phyloP scores from a whole-genome alignment of 2,888 invertebrate genomes.

The Oligia fasciuncula region DNA sequence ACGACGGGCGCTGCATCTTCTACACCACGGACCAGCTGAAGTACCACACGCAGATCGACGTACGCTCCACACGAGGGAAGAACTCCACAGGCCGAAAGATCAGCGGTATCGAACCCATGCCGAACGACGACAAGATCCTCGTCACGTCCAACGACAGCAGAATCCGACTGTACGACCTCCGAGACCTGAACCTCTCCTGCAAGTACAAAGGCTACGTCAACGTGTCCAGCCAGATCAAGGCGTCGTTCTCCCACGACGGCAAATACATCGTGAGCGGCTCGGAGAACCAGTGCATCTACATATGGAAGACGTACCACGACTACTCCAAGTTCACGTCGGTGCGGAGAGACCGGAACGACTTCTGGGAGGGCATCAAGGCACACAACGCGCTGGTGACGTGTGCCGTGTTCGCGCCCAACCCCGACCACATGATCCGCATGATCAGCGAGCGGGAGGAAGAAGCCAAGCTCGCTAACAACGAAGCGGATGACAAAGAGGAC shows the following conservation, averaged over 20 bases:
- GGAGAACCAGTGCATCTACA: slow-evolving; percentile 99
- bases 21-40: slow-evolving; percentile 99
- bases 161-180: slow-evolving; percentile 97
- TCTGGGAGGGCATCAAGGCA: slow-evolving; percentile 97
- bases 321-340: slow-evolving; percentile 98
- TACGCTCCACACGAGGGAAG: slow-evolving; percentile 98
- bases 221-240: slow-evolving; percentile 98
- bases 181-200: slow-evolving; percentile 98
- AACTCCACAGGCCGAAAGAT: slow-evolving; percentile 98
- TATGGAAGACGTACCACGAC: slow-evolving; percentile 99
- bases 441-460: slow-evolving; percentile 90
- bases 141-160: slow-evolving; percentile 99
- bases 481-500: slow-evolving; percentile 74
- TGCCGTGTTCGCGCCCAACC: slow-evolving; percentile 99
- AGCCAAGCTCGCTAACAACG: slow-evolving; percentile 72
- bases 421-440: slow-evolving; percentile 95
- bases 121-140: slow-evolving; percentile 97
- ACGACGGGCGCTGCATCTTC: slow-evolving; percentile 99
- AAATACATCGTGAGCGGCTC: slow-evolving; percentile 99
- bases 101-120: slow-evolving; percentile 99
- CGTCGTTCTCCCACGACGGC: slow-evolving; percentile 99
- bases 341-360: slow-evolving; percentile 98
- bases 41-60: slow-evolving; percentile 99
- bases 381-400: slow-evolving; percentile 99
- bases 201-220: slow-evolving; percentile 98